Base-by-base conservation (phyloP, 2,888 invertebrate genomes). In the Mythimna loreyi region DNA sequence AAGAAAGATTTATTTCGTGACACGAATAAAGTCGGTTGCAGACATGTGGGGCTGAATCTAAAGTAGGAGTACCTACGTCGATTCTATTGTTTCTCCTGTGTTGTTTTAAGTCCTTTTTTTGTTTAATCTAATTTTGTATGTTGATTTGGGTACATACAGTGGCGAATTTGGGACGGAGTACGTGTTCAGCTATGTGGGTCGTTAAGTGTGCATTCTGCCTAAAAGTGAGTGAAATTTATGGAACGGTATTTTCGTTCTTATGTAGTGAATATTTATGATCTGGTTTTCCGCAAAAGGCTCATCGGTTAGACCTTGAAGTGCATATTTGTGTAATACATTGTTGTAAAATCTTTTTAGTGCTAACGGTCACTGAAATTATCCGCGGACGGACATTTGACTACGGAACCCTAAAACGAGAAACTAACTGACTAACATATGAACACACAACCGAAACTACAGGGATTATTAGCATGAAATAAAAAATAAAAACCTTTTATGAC, bases 1-100 rank as follows among this genome's bases (percentile, higher is more conserved):
- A 88, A 87, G 86, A 81, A 81, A 91, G 91, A 92, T 92, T 92
- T 91, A 92, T 92, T 91, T 87, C 92, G 92, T 92, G 92, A 87
- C 89, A 68, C 82, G 92, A 92, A 92, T 91, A 88, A 89, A 86
- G 86, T 83, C 78, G 78, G 78, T 70, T 81, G 80, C 76, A 86
- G 84, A 86, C 86, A 90, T 85, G 88, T 85, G 81, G 83, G 72
- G 72, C 60, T 78, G 90, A 91, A 91, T 91, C 87, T 89, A 89
- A 91, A 91, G 86, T 85, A 89, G 86, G 40, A 68, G 65, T 60
- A 72, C 55, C 66, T 67, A 72, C 58, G 68, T 67, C 67, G 72
- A 72, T 72, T 65, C 72, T 67, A 70, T 82, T 78, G 80, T 67
- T 70, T 63, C 67, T 55, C 28, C 28, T 66, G 69, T 75, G 72